Percentiles rank a stretch among this genome's conserved stretches.
These are phyloP conservation scores for Bathybates hornii DNA, from an alignment of 2,113 vertebrate species.

Conservation along the genomic window DNA sequence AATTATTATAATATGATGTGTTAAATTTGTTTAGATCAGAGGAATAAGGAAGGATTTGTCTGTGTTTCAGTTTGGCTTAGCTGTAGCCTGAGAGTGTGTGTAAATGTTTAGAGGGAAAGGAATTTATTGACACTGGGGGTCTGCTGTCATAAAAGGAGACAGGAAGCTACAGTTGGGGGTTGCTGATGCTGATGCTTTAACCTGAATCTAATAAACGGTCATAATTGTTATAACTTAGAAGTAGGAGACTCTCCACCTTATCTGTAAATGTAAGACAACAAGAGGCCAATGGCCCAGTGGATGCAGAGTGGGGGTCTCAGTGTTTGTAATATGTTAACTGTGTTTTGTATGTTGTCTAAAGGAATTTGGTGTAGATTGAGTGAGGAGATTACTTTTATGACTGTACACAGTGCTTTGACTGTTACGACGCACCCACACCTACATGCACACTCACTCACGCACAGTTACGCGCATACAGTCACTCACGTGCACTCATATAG, in stretches of 20 bases:
- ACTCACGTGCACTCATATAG: too few relatives aligned
- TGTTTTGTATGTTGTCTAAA: too few relatives aligned
- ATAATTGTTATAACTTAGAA: not conserved
- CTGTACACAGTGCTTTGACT: not conserved
- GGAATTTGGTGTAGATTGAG: too few relatives aligned
- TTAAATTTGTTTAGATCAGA: not conserved
- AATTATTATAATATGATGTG: not conserved
- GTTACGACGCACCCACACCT: not conserved
- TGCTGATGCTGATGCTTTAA: not conserved
- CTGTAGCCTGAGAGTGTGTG: not conserved
- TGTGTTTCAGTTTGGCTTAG: not conserved
- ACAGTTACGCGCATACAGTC: too few relatives aligned
- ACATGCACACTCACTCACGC: too few relatives aligned
- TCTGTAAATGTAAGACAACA: not conserved
- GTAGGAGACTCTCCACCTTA: not conserved
- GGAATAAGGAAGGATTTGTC: not conserved
- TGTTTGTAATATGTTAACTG: not conserved
- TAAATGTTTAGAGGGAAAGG: not conserved
- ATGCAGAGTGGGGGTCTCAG: not conserved
- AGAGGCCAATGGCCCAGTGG: not conserved
- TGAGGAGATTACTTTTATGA: not conserved
- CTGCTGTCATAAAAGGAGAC: not conserved
- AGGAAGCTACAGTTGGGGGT: not conserved
- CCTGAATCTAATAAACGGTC: accelerated
- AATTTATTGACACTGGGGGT: not conserved